These are phyloP conservation scores for Carassius auratus DNA, from an alignment of 2,113 vertebrate species.

Conservation along the genomic window DNA sequence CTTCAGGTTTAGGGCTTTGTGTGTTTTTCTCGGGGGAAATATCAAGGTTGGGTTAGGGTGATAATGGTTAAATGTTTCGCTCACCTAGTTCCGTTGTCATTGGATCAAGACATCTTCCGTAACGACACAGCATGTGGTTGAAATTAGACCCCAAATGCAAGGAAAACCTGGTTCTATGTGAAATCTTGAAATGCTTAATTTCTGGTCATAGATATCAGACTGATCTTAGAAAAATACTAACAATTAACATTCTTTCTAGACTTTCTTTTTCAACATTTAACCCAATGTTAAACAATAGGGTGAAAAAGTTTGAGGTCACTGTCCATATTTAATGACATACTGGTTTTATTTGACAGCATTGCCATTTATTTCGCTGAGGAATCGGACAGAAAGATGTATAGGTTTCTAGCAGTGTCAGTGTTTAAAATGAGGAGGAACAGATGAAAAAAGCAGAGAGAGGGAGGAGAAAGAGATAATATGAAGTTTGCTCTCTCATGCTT, in stretches of 20 bases:
- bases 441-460: slow-evolving; percentile 21
- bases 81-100: neutral
- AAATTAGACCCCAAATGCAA: neutral
- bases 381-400: slow-evolving; percentile 9
- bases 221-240: neutral
- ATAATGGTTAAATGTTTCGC: slow-evolving; percentile 56
- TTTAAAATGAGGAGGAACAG: slow-evolving; percentile 35
- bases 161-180: neutral
- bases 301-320: slow-evolving; percentile 70
- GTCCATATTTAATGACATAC: slow-evolving; percentile 43
- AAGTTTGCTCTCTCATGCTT: slow-evolving; percentile 26
- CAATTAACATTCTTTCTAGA: neutral
- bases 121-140: slow-evolving; percentile 14
- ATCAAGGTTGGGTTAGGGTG: slow-evolving; percentile 36
- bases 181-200: neutral
- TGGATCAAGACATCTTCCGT: slow-evolving; percentile 8
- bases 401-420: neutral
- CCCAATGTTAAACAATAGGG: neutral
- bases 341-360: too few species aligned
- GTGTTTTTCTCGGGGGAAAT: slow-evolving; percentile 29
- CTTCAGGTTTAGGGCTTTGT: slow-evolving; percentile 27
- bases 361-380: slow-evolving; percentile 60
- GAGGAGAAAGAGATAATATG: slow-evolving; percentile 24
- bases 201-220: neutral
- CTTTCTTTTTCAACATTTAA: neutral